Evolutionary conservation across 2,888 invertebrate genomes (phyloP), one percentile per base, ranked within the genome.

Genomic region (Coelinius sp.): DNA sequence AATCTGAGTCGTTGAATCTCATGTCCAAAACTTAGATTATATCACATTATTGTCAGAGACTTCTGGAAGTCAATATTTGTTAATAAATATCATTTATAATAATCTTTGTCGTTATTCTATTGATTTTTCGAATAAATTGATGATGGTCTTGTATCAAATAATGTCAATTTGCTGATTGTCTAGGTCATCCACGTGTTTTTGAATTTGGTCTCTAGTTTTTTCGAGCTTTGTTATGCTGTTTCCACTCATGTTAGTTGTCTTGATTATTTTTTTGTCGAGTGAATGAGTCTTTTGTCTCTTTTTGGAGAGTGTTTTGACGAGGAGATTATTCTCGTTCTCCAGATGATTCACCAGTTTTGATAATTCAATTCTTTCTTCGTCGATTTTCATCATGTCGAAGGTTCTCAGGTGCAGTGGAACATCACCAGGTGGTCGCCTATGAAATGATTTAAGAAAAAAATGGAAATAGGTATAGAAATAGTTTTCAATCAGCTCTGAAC

Each of bases 391-490:
- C 0, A 78, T 82, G 63, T 85, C 85, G 24, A 81, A 46, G 6
- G 83, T 82, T 53, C 83, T 73, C 35, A 85, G 31, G 71, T 86
- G 85, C 6, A 77, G 59, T 20, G 70, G 53, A 7, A 85, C 82
- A 63, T 85, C 68, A 12, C 85, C 85, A 0, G 86, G 85, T 25
- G 86, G 86, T 71, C 86, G 80, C 86, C 86, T 86, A 68, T 12
- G 25, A 41, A 31, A 44, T n/a, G n/a, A n/a, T n/a, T n/a, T n/a
- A n/a, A n/a, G n/a, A n/a, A n/a, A n/a, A n/a, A n/a, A n/a, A n/a
- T n/a, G n/a, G n/a, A n/a, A n/a, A n/a, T n/a, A n/a, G n/a, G n/a
- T n/a, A n/a, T n/a, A n/a, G n/a, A n/a, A n/a, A 38, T 10, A 2
- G 38, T 10, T 38, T 10, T 38, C 8, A 38, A 10, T 10, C 12